Base-by-base conservation (phyloP, 2,888 invertebrate genomes). In the Serripes groenlandicus region DNA sequence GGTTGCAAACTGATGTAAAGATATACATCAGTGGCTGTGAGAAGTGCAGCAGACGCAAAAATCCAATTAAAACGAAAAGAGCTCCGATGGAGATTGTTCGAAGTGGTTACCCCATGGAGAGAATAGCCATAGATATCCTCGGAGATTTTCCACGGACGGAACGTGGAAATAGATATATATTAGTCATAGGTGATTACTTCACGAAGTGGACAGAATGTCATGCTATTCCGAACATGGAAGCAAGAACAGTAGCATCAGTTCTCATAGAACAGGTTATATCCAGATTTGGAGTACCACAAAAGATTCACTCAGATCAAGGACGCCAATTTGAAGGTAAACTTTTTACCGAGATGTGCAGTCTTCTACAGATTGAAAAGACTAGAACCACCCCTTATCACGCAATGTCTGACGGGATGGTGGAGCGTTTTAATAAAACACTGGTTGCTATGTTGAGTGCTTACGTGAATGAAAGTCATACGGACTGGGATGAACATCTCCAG, bases 401-500 rank as follows among this genome's bases (percentile, higher is more conserved):
- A 35, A 80, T 80, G 34, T 74, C 80, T 18, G 83, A 85, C 68
- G 82, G 78, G 15, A 37, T 56, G 42, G 81, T 85, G 0, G 83
- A 85, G 54, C 34, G 85, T 1, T 86, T 84, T 52, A 86, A 86
- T 49, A 52, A 81, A 7, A 86, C 83, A 0, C 75, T 86, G 15
- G 30, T 52, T 2, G 30, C 73, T 4, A 81, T 81, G 78, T 34
- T 81, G 5, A 74, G 56, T 3, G 52, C 75, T 52, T 76, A 74
- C 28, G 78, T 75, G 28, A 21, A 76, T 56, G 28, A 37, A 26
- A 30, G 79, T 1, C 78, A 86, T 62, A 68, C 37, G 5, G 11
- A 76, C 15, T 85, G 75, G 85, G 85, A 87, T 54, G 30, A 18
- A 7, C 77, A 77, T 35, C 76, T 85, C 1, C 85, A 78, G 3